Conservation (phyloP, 1,140 invertebrate genomes). For the roundworm (Caenorhabditis elegans) region DNA sequence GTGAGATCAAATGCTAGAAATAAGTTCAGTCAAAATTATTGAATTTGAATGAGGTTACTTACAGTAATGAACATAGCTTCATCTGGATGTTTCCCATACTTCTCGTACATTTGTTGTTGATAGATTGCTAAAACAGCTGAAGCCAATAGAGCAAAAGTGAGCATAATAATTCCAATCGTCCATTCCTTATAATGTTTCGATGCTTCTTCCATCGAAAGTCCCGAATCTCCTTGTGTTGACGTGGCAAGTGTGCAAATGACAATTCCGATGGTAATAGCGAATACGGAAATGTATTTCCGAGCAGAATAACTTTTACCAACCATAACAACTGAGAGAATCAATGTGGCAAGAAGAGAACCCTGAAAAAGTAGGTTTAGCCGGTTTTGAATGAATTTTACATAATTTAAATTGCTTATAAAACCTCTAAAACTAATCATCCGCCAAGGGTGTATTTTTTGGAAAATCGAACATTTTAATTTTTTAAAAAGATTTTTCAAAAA, state of each 20-base stretch:
- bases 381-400: slow-evolving; percentile 56
- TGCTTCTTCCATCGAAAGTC: slow-evolving; percentile 58
- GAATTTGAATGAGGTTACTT: slow-evolving; percentile 53
- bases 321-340: slow-evolving; percentile 89
- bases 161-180: slow-evolving; percentile 76
- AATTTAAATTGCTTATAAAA: too few relatives aligned
- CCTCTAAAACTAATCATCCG: too few relatives aligned
- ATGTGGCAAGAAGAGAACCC: slow-evolving; percentile 93
- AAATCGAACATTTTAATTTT: too few relatives aligned
- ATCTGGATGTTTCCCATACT: slow-evolving; percentile 87
- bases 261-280: slow-evolving; percentile 88
- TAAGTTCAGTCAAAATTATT: background rate
- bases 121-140: slow-evolving; percentile 94
- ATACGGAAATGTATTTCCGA: slow-evolving; percentile 86
- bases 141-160: slow-evolving; percentile 85
- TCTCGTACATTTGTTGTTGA: slow-evolving; percentile 84
- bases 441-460: too few relatives aligned
- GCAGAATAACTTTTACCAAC: slow-evolving; percentile 80
- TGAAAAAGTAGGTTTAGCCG: slow-evolving; percentile 68
- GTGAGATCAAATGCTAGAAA: slow-evolving; percentile 77
- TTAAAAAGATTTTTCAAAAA: too few relatives aligned
- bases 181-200: slow-evolving; percentile 62
- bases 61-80: slow-evolving; percentile 91
- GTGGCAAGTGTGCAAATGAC: slow-evolving; percentile 87
- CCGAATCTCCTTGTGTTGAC: slow-evolving; percentile 51